Evolutionary conservation across 2,113 vertebrate species (phyloP), one percentile per base, ranked within the genome.

Genomic region (Hymenochirus boettgeri): DNA sequence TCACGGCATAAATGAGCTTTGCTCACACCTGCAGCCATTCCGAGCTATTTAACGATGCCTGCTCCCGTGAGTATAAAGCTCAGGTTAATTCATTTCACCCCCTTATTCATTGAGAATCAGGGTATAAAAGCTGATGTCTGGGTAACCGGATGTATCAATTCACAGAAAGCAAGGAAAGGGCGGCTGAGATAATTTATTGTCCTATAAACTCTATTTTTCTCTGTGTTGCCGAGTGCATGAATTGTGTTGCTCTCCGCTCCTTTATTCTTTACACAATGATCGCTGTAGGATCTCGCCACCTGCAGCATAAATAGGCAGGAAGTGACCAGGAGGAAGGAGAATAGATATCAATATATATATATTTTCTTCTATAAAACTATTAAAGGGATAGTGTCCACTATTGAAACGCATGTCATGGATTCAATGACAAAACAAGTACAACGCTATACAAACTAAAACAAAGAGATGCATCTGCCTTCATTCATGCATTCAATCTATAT

Each of bases 81-180:
- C 56, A 79, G 71, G 78, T 76, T 74, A 76, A 79, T 79, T 79
- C 73, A 76, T 80, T 80, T 81, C 75, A 83, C 77, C 75, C 74
- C 35, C 45, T 45, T 56, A 58, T 76, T 79, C 77, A 80, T 79
- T 76, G 76, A 72, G 74, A 82, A 80, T 75, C 78, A 65, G 55
- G 60, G 55, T 71, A 77, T 76, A 77, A 81, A 61, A 79, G 63
- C 59, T 72, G 51, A 57, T 69, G 63, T 62, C 74, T 65, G 73
- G 46, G 71, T 39, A 71, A 75, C 78, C 74, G 77, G 79, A 82
- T 57, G 50, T 72, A 19, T 69, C 61, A 72, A 78, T 80, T 76
- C 69, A 73, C 62, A 69, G 67, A 71, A 61, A 12, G 57, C 64
- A 73, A 77, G 58, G 62, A 51, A 48, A 37, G 71, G 71, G 71